Percentiles rank a stretch among this genome's conserved stretches.
Evolutionary conservation across 1,140 invertebrate genomes (phyloP).

Genomic region (Drosophila lowei): DNA sequence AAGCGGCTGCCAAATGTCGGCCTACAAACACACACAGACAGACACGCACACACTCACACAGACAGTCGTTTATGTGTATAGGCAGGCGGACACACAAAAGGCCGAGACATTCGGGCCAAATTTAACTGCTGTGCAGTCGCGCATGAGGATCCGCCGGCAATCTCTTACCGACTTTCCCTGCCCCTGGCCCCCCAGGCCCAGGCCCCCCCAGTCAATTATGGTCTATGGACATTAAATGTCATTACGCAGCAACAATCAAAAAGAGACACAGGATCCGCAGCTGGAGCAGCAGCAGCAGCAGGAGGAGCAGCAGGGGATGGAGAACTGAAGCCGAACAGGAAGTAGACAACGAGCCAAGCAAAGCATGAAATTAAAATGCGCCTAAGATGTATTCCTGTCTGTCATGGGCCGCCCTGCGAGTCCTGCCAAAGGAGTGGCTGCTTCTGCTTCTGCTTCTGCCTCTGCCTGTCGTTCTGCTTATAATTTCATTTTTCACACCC

Average conservation of each 20-base stretch:
- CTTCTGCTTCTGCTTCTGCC: constrained; percentile 18
- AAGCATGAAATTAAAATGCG: constrained; percentile 82
- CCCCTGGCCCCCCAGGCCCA: background rate
- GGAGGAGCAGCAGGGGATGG: background rate
- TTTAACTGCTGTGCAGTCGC: constrained; percentile 79
- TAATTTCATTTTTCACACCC: constrained; percentile 81
- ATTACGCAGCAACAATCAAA: constrained; percentile 80
- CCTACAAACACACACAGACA: constrained; percentile 40
- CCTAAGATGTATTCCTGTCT: constrained; percentile 79
- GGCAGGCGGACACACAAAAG: constrained; percentile 38
- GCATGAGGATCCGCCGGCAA: constrained; percentile 52
- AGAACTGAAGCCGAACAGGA: background rate
- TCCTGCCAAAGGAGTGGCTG: constrained; percentile 37
- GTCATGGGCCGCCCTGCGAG: constrained; percentile 35
- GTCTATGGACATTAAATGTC: constrained; percentile 78
- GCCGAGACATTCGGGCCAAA: constrained; percentile 43
- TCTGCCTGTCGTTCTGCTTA: constrained; percentile 62
- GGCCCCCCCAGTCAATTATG: constrained; percentile 65
- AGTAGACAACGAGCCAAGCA: constrained; percentile 50
- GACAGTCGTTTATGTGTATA: constrained; percentile 1
- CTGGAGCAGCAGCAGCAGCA: background rate
- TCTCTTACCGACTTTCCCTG: background rate
- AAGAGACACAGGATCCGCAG: constrained; percentile 38
- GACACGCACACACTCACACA: background rate
- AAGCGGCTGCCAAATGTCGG: constrained; percentile 57